Evolutionary conservation across 2,888 invertebrate species (phyloP), one percentile per base, ranked within the genome.

Genomic region (Boloria selene): DNA sequence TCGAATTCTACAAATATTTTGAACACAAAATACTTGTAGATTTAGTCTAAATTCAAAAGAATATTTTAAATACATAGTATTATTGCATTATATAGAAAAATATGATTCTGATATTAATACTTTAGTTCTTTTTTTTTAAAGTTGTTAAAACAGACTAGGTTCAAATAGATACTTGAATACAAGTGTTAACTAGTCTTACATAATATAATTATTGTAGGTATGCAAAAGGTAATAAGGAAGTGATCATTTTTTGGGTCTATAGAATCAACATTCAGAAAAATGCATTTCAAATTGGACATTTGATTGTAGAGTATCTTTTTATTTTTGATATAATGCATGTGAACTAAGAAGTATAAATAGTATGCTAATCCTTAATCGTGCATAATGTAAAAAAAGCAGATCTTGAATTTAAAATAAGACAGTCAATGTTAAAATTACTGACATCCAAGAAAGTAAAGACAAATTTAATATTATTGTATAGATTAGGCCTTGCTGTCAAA

Each of bases 381-480:
- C 10, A 38, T 38, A 7, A 38, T 44, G 10, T 10, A 44, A 22
- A 22, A n/a, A 14, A 55, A 18, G 3, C 3, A 18, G n/a, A 5
- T 22, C 5, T 38, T 7, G n/a, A 13, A 50, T 38, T 18, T 18
- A 47, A 22, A 59, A 59, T 50, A 49, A 17, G 13, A 59, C 22
- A 44, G 4, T 52, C 6, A 52, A 10, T 13, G 44, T 17, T 53
- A 16, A 31, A 31, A 13, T 14, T 53, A 14, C 4, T 31, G 31
- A 7, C 1, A n/a, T 53, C 31, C 31, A 17, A 10, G 10, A 1
- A 56, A 56, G 13, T 1, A n/a, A 16, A 10, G n/a, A 10, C 26
- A 64, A 52, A 42, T 14, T n/a, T 13, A 56, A 45, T 58, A 51
- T 64, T 45, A 56, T 52, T 52, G 38, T 58, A 58, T 52, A 55